These are phyloP conservation scores for Drosophila quasianomalipes DNA, from an alignment of 2,888 invertebrate genomes.

Conservation along the genomic window DNA sequence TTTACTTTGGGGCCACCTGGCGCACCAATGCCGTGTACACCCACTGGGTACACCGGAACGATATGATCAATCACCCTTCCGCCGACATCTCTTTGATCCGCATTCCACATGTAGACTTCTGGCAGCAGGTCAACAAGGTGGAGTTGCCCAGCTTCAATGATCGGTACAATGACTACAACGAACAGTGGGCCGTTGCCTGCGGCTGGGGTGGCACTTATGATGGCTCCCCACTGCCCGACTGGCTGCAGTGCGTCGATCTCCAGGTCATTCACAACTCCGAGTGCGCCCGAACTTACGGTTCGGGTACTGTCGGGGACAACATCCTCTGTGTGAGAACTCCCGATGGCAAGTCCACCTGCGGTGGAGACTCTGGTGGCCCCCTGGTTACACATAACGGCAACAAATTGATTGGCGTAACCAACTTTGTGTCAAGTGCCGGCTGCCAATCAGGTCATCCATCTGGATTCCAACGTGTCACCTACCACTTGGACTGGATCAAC, in stretches of 20 bases:
- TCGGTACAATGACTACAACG: conserved; percentile 48
- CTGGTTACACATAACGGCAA: conserved; percentile 66
- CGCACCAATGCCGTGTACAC: conserved; percentile 60
- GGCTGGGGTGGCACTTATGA: conserved; percentile 73
- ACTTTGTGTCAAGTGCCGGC: conserved; percentile 50
- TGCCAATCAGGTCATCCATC: conserved; percentile 67
- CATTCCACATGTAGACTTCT: conserved; percentile 65
- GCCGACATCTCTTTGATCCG: conserved; percentile 66
- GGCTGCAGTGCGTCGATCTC: conserved; percentile 69
- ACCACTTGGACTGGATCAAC: conserved; percentile 71
- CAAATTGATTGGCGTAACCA: conserved; percentile 65
- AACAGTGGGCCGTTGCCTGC: conserved; percentile 59
- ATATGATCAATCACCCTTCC: conserved; percentile 56
- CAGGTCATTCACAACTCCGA: conserved; percentile 74
- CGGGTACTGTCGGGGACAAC: conserved; percentile 60
- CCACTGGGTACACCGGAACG: conserved; percentile 49
- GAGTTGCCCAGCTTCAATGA: conserved; percentile 57
- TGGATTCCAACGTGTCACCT: conserved; percentile 73
- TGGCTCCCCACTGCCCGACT: conserved; percentile 78
- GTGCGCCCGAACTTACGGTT: conserved; percentile 82
- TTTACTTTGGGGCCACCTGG: conserved; percentile 64
- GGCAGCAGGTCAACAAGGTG: conserved; percentile 46
- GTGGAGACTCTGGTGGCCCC: conserved; percentile 85
- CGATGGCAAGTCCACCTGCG: conserved; percentile 82
- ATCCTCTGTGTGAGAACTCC: conserved; percentile 63